A percentile compares a stretch with the other conserved stretches of the same genome.
Evolutionary conservation across 2,113 vertebrate species (phyloP).

Genomic region (Aleadryas rufinucha): DNA sequence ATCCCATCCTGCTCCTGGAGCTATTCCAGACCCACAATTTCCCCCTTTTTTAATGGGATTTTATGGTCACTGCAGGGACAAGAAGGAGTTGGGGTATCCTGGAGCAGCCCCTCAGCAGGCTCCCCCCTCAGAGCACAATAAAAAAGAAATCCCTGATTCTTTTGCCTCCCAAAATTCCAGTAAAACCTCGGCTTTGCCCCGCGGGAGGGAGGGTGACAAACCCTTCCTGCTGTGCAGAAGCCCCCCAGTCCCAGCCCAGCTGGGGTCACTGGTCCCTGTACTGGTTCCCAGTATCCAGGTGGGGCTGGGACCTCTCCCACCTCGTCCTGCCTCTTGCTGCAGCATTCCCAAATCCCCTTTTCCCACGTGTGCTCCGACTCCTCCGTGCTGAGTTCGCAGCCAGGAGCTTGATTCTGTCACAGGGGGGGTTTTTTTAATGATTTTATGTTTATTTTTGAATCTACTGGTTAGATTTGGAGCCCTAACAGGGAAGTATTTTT

Average conservation of each 20-base stretch:
- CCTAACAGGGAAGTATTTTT: constrained; percentile 13
- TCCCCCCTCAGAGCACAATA: background rate
- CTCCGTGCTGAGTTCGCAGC: background rate
- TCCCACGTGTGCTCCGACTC: background rate
- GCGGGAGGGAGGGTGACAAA: background rate
- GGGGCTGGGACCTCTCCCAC: background rate
- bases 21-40: background rate
- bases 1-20: background rate
- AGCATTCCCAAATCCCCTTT: background rate
- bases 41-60: background rate
- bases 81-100: background rate
- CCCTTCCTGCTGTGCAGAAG: background rate
- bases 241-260: background rate
- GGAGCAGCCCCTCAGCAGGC: background rate
- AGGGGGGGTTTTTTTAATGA: background rate
- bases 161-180: background rate
- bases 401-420: background rate
- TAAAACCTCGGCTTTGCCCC: fast-evolving
- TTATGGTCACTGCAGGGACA: too few relatives aligned
- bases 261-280: background rate
- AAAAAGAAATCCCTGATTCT: fast-evolving
- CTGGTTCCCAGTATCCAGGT: background rate
- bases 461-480: constrained; percentile 70
- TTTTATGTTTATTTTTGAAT: constrained; percentile 6
- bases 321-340: background rate